Evolutionary conservation across 2,888 invertebrate species (phyloP).

Genomic region (Shargacucullia verbasci): DNA sequence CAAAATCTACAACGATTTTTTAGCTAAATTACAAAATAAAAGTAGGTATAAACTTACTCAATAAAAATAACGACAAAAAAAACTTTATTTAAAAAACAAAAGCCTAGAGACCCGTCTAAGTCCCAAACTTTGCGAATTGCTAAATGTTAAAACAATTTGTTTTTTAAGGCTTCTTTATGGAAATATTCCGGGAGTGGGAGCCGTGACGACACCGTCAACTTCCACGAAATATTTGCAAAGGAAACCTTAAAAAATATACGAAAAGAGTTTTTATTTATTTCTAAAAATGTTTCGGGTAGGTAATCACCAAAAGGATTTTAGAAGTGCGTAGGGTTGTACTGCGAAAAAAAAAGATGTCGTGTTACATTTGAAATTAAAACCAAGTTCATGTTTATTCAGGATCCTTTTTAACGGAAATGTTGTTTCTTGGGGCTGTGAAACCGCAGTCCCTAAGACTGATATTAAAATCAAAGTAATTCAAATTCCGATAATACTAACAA

Average conservation of each 20-base stretch:
- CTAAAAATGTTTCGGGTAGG: slow-evolving; percentile 15
- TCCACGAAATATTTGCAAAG: slow-evolving; percentile 55
- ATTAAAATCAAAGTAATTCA: background rate
- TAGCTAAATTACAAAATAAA: slow-evolving; percentile 14
- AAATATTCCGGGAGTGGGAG: slow-evolving; percentile 52
- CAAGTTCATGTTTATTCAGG: slow-evolving; percentile 33
- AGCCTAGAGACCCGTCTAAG: slow-evolving; percentile 41
- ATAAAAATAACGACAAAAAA: slow-evolving; percentile 43
- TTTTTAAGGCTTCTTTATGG: slow-evolving; percentile 69
- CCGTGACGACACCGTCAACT: slow-evolving; percentile 64
- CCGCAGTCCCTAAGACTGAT: background rate
- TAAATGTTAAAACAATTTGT: slow-evolving; percentile 73
- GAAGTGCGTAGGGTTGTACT: slow-evolving; percentile 4
- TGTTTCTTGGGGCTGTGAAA: slow-evolving; percentile 2
- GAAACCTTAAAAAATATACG: slow-evolving; percentile 55
- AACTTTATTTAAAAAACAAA: slow-evolving; percentile 46
- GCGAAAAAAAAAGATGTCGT: slow-evolving; percentile 8
- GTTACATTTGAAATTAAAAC: slow-evolving; percentile 50
- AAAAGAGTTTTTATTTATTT: slow-evolving; percentile 48
- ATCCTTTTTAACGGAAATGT: slow-evolving; percentile 10
- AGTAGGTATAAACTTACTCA: slow-evolving; percentile 9
- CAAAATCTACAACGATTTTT: slow-evolving; percentile 2
- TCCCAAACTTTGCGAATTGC: slow-evolving; percentile 64
- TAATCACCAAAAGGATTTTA: slow-evolving; percentile 33
- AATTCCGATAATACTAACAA: too few species aligned